Percentiles rank a stretch among this genome's conserved stretches.
Evolutionary conservation across 2,797 vertebrate genomes (phyloP).

Genomic region (Eulemur mongoz): DNA sequence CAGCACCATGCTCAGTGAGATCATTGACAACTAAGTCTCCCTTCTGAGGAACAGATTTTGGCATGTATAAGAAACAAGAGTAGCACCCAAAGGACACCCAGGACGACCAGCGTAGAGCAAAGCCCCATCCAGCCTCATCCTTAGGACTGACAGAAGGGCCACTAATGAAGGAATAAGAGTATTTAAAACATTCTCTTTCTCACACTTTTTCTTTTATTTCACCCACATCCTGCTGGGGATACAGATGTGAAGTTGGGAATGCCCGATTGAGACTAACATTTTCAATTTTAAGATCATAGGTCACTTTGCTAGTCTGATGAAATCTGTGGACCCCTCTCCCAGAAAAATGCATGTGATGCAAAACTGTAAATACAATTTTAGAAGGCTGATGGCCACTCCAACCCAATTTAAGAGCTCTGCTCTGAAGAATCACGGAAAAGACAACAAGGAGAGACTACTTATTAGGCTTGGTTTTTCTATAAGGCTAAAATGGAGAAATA

Average conservation of each 20-base stretch:
- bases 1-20: neutral
- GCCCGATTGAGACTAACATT: neutral
- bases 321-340: neutral
- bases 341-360: neutral
- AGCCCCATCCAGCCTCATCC: neutral
- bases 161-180: neutral
- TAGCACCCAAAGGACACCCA: neutral
- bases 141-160: neutral
- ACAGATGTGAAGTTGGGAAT: neutral
- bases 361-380: conserved; percentile 30
- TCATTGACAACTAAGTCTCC: neutral
- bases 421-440: conserved; percentile 22
- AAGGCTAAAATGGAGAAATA: neutral
- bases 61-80: neutral
- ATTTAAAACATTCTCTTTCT: neutral
- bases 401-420: neutral
- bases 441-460: neutral
- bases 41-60: neutral
- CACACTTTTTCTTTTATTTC: neutral
- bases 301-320: neutral
- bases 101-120: neutral
- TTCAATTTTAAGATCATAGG: conserved; percentile 1
- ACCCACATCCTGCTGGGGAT: neutral
- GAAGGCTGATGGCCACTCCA: neutral
- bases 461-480: neutral